Base-by-base conservation (phyloP, 2,888 invertebrate species). In the Lysandra bellargus region DNA sequence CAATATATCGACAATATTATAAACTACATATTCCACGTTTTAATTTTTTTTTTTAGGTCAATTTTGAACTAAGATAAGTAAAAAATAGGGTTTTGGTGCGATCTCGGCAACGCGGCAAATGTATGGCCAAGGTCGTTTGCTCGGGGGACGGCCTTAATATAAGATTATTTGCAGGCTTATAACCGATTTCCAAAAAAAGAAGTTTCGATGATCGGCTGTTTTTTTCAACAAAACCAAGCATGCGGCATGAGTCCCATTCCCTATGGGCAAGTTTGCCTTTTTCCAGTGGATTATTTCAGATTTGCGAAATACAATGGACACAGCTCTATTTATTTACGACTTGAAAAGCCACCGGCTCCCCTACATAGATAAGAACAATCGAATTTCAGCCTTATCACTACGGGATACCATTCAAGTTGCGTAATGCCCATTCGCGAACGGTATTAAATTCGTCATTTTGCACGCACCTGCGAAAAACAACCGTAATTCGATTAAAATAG, bases 261-360 rank as follows among this genome's bases (percentile, higher is more conserved):
- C 30, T 64, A 4, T 14, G 33, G 14, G 37, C 69, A 69, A 69
- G 69, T 69, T 69, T 37, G 69, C 17, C 33, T 33, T 69, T 69
- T 69, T 33, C 69, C 37, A 33, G 69, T 23, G 17, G 33, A 78
- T 53, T 69, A 44, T 78, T 69, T 72, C n/a, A 49, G 23, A 72
- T 80, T 80, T 80, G 23, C 69, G 44, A 44, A 49, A 60, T 44
- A 64, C 84, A 88, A 86, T 92, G 92, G 89, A 91, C 88, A 91
- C 89, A 79, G 78, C 80, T 84, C 77, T 88, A 88, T 88, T 83
- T 81, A 83, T 78, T 84, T 83, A 83, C 85, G 86, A 81, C 89
- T 87, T 87, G 84, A 90, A 92, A 89, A 88, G 89, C 86, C 85
- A 85, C 83, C 83, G 82, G 83, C 87, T 79, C 86, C 88, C 90